Base-by-base conservation (phyloP, 1,140 invertebrate genomes). In the Pararge aegeria region DNA sequence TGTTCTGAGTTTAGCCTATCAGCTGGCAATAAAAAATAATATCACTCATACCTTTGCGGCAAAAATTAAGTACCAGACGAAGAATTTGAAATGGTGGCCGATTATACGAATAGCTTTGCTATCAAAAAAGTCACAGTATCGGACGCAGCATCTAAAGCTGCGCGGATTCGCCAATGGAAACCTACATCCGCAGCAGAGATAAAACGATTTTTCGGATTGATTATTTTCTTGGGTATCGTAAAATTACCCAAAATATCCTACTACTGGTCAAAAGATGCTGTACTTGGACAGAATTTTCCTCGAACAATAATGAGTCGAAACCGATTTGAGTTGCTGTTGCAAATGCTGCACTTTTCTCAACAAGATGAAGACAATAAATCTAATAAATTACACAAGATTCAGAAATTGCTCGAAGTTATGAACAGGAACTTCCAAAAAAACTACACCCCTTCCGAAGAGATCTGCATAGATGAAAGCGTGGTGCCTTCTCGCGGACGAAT, bases 401-500 rank as follows among this genome's bases (percentile, higher is more conserved):
- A 42, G 37, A 37, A 63, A 4, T 52, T 75, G 9, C 16, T 75
- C 10, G 52, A 66, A 46, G 29, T 46, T 10, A 10, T 86, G 15
- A 73, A 71, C 55, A 59, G 21, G 13, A 78, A 72, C 70, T 89
- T 76, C 50, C 54, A 76, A 61, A 73, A 61, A 64, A 58, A 80
- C 64, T 78, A 68, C 37, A 78, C 64, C 18, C 74, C 82, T 5
- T 58, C 56, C 19, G 40, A 80, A 73, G 66, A 73, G 12, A 58
- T 89, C 61, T 76, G 70, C 51, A 62, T 89, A 38, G 72, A 71
- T 66, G 65, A 75, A 34, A 71, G 64, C 34, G 55, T 72, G 56
- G 68, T 87, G 18, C 75, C 79, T 88, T 83, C n/a, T 66, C 58
- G 76, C 30, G 80, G 83, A 29, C 54, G 82, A 5, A 68, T 88